Base-by-base conservation (phyloP, 2,113 vertebrate genomes). In the Epinephelus moara region DNA sequence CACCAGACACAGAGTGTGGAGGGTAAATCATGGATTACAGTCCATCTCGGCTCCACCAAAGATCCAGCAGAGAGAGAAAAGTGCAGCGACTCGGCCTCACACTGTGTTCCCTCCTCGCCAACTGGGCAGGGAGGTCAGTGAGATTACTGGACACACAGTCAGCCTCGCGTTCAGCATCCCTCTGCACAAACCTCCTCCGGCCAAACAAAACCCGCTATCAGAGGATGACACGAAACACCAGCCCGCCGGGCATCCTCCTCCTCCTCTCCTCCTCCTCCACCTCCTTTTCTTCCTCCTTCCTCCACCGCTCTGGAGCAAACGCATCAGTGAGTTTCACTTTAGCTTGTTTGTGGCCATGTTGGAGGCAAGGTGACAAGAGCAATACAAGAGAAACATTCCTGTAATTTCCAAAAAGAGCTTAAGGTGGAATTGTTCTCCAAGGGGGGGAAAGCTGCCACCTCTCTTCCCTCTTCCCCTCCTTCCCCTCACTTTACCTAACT, bases 321-420 rank as follows among this genome's bases (percentile, higher is more conserved):
- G 87, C 86, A 80, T 89, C 87, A 86, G 72, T 67, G 90, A 74
- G 61, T 90, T 84, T 83, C 87, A 64, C 83, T 84, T 67, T 56
- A 50, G 81, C 71, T 86, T 86, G 89, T 94, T 92, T 93, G 91
- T 82, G 60, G 90, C 86, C 81, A 86, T 82, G 89, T 94, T 95
- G 92, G 90, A 92, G 91, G 88, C 89, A 90, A 95, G 92, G 93
- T 94, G 94, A 95, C 94, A 92, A 83, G 89, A 91, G 88, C 80
- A 86, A 85, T 73, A 87, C 75, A 85, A 69, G 83, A 92, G 89
- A 94, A 93, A 91, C 92, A 92, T 92, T 87, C 83, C 73, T 27
- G 83, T 85, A 88, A 91, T 95, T 93, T 93, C 82, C 88, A 80
- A 70, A 86, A 88, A 92, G 85, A 91, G 85, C 92, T 94, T 90